Evolutionary conservation across 1,140 invertebrate species (phyloP).

Genomic region (Ceratitis capitata): DNA sequence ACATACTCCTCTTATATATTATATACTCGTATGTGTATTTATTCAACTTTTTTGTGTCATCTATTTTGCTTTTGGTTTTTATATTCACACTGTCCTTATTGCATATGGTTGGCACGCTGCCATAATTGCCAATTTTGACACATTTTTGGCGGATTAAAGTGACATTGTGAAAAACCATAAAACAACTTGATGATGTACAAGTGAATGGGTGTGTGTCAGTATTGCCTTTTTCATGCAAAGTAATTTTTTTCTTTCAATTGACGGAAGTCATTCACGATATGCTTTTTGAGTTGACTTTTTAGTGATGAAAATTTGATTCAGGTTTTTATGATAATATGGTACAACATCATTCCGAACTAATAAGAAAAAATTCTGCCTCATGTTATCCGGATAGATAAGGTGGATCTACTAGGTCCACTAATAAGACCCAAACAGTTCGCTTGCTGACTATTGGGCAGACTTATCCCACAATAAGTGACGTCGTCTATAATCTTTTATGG

Average conservation of each 20-base stretch:
- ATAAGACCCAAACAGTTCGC: no score
- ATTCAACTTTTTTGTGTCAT: neutral
- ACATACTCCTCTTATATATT: neutral
- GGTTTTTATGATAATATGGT: no score
- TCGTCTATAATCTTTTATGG: no score
- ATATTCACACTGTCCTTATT: neutral
- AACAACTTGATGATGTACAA: neutral
- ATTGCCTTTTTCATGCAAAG: conserved; percentile 2
- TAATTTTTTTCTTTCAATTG: neutral
- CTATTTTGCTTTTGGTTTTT: neutral
- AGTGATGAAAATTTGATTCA: no score
- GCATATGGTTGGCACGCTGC: conserved; percentile 7
- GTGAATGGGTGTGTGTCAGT: neutral
- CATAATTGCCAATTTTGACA: conserved; percentile 28
- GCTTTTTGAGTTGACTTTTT: no score
- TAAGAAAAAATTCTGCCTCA: no score
- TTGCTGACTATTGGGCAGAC: no score
- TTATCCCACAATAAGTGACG: no score
- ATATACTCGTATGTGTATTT: neutral
- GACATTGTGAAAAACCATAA: neutral
- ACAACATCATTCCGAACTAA: no score
- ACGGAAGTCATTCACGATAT: no score
- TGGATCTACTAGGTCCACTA: no score
- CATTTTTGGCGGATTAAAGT: conserved; percentile 32
- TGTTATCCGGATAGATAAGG: no score